Base-by-base conservation (phyloP, 2,797 vertebrate genomes). In the Poecile montanus region DNA sequence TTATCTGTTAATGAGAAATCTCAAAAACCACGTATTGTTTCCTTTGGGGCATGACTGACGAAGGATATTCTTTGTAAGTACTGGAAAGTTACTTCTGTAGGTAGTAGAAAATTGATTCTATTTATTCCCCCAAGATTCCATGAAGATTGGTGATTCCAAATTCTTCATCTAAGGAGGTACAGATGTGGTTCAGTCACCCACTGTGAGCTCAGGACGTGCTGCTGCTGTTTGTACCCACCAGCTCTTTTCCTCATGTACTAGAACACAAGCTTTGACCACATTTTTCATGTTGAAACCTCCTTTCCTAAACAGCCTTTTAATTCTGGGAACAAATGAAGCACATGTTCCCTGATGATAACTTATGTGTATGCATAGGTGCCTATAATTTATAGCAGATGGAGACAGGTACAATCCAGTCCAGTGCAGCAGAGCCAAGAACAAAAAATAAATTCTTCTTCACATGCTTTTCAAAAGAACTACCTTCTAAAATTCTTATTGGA, bases 41-140 rank as follows among this genome's bases (percentile, higher is more conserved):
- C 54, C 72, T 95, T 63, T 57, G 90, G 62, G 76, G 50, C 34
- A 58, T 70, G 79, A 11, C 47, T 67, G 81, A 88, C 48, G 72
- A 89, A 86, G 70, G 42, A 50, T 21, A 5, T 7, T 83, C 68
- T 94, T 95, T 85, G 36, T 48, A 96, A 94, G 66, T 6, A 73
- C 60, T 27, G 81, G 71, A 57, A 95, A 94, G 91, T 75, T 65
- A 18, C 40, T 63, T 96, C 91, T 92, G 34, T 53, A 94, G 92
- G 62, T 8, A 85, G 60, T 32, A 75, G 76, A 60, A 94, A 95
- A 94, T 78, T 47, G 68, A 73, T 78, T 91, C 4, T 29, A 27
- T 92, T 86, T 30, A 82, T 72, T 62, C 25, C 3, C 4, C 18
- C 16, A 67, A 56, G 53, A 73, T 84, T 84, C 48, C 66, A 51